Conservation (phyloP, 1,140 invertebrate species). For the Phymorhynchus buccinoides region DNA sequence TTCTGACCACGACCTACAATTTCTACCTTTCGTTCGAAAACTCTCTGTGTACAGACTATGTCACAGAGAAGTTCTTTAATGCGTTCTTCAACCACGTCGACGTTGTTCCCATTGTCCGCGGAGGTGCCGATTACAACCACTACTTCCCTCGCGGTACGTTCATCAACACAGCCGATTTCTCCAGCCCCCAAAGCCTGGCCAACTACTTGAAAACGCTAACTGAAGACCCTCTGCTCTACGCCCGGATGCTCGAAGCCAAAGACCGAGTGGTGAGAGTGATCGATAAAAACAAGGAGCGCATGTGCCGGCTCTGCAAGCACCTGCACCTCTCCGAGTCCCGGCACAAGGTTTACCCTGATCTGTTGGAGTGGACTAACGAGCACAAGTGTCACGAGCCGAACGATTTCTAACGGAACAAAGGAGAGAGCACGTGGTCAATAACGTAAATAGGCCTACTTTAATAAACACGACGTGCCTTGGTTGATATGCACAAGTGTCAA, state of each 20-base stretch:
- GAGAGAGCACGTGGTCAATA: too few species aligned
- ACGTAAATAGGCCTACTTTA: too few species aligned
- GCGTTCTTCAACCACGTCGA: conserved; percentile 45
- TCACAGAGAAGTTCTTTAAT: conserved; percentile 91
- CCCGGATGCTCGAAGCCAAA: conserved; percentile 25
- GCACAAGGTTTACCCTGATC: not conserved
- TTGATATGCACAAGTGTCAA: too few species aligned
- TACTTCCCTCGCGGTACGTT: conserved; percentile 76
- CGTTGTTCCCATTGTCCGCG: conserved; percentile 82
- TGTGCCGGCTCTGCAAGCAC: conserved; percentile 34
- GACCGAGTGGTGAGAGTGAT: not conserved
- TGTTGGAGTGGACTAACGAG: not conserved
- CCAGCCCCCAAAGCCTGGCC: conserved; percentile 87
- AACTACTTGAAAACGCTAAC: conserved; percentile 83
- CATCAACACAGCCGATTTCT: conserved; percentile 96
- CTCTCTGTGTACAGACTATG: conserved; percentile 74
- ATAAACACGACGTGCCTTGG: too few species aligned
- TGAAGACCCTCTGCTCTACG: conserved; percentile 64
- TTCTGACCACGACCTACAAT: conserved; percentile 47
- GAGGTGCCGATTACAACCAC: conserved; percentile 75
- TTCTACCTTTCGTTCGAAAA: conserved; percentile 79
- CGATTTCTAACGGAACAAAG: not conserved
- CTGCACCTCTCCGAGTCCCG: not conserved
- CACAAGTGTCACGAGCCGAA: not conserved
- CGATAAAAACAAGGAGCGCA: not conserved